Percentiles rank a stretch among this genome's conserved stretches.
Evolutionary conservation across 2,888 invertebrate species (phyloP).

Genomic region (Macrosoma leucophasiata): DNA sequence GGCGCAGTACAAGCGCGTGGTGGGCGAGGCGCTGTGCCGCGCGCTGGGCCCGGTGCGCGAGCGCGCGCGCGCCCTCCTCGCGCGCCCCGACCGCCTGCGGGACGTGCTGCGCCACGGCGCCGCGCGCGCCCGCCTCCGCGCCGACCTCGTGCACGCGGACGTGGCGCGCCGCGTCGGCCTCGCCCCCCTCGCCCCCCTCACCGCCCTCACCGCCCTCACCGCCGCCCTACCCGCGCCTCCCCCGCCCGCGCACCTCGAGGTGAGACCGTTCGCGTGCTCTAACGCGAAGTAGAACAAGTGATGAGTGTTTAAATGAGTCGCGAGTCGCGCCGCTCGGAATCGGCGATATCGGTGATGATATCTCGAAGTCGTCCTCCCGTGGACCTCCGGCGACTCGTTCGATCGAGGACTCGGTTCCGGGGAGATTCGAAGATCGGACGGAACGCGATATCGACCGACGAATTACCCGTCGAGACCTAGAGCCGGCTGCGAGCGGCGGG

Average conservation of each 20-base stretch:
- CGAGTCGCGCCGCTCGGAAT: no score
- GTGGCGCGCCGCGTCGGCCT: slow-evolving; percentile 66
- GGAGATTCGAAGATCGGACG: no score
- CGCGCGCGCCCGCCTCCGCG: slow-evolving; percentile 80
- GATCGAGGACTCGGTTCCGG: no score
- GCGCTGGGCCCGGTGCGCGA: slow-evolving; percentile 35
- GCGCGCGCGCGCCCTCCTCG: slow-evolving; percentile 52
- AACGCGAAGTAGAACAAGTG: no score
- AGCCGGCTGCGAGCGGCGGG: slow-evolving; percentile 2
- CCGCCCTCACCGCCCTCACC: no score
- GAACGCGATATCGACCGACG: no score
- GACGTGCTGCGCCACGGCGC: slow-evolving; percentile 76
- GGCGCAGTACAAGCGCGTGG: slow-evolving; percentile 75
- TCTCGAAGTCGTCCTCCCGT: no score
- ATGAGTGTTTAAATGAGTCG: no score
- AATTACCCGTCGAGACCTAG: no score
- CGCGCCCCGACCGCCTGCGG: slow-evolving; percentile 69
- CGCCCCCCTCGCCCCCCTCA: slow-evolving; percentile 78
- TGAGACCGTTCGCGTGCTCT: no score
- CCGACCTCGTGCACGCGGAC: slow-evolving; percentile 78
- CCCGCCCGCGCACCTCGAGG: background rate
- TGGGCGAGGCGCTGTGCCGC: slow-evolving; percentile 36
- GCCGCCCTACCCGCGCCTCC: slow-evolving; percentile 30
- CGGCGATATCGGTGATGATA: no score
- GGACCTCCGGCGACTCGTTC: no score